A percentile compares a stretch with the other conserved stretches of the same genome.
These are phyloP conservation scores for Argyrosomus japonicus DNA, from an alignment of 2,113 vertebrate species.

Conservation along the genomic window DNA sequence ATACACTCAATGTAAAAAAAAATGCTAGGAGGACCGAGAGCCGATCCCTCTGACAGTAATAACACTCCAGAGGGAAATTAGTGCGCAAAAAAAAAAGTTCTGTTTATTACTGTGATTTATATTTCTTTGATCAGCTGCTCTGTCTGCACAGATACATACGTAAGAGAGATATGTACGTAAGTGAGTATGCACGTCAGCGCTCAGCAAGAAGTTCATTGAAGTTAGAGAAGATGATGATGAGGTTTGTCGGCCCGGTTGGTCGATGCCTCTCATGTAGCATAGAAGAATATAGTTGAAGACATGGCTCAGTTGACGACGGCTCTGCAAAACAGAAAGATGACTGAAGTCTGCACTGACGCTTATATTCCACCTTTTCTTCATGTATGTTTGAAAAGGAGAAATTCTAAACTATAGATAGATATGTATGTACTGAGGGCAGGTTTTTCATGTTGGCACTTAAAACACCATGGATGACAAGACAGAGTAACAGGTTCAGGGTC, in stretches of 20 bases:
- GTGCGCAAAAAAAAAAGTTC: conserved; percentile 21
- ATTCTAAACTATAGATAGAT: too few species aligned
- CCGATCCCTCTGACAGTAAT: conserved; percentile 5
- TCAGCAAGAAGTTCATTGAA: not conserved
- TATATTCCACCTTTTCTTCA: not conserved
- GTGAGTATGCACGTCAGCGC: not conserved
- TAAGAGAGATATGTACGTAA: too few species aligned
- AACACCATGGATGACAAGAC: too few species aligned
- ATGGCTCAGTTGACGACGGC: not conserved
- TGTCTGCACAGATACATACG: not conserved
- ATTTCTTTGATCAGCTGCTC: conserved; percentile 24
- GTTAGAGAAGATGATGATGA: not conserved
- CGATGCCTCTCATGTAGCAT: not conserved
- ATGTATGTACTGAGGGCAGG: too few species aligned
- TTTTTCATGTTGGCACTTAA: too few species aligned
- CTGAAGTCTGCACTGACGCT: not conserved
- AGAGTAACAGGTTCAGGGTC: too few species aligned
- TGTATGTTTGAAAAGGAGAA: not conserved
- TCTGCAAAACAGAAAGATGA: not conserved
- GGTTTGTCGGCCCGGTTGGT: not conserved
- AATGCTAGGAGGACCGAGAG: conserved; percentile 15
- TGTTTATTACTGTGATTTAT: conserved; percentile 32
- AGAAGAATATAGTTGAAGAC: not conserved
- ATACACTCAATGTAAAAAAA: not conserved
- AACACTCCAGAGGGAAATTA: conserved; percentile 31